A percentile compares a stretch with the other conserved stretches of the same genome.
Conservation (phyloP, 2,113 vertebrate genomes). For the Nothobranchius kuhntae region DNA sequence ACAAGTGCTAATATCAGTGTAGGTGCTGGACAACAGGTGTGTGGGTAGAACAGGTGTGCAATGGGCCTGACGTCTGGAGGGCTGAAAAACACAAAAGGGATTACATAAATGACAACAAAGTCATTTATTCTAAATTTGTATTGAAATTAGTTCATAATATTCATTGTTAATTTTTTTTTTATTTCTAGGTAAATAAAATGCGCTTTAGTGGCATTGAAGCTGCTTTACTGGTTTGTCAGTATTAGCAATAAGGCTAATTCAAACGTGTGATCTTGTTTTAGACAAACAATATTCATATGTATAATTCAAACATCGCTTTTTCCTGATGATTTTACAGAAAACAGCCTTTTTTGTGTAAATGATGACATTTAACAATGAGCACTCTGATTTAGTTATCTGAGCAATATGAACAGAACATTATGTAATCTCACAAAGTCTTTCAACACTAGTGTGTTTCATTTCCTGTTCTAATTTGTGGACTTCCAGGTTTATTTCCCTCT, state of each 20-base stretch:
- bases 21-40: too few relatives aligned
- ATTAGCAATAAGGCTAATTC: conserved; percentile 8
- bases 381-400: conserved; percentile 46
- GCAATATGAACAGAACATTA: conserved; percentile 49
- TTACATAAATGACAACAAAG: too few relatives aligned
- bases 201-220: conserved; percentile 30
- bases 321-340: too few relatives aligned
- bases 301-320: not conserved
- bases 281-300: conserved; percentile 5
- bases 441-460: conserved; percentile 26
- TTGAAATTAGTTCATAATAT: conserved; percentile 40
- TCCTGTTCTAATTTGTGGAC: conserved; percentile 24
- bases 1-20: too few relatives aligned
- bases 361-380: conserved; percentile 34
- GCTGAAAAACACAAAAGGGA: too few relatives aligned
- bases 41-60: too few relatives aligned
- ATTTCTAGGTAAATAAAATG: conserved; percentile 21
- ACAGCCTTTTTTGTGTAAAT: conserved; percentile 2
- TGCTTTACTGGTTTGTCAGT: conserved; percentile 1
- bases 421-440: not conserved
- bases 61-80: too few relatives aligned
- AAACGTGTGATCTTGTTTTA: conserved; percentile 12
- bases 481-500: conserved; percentile 12
- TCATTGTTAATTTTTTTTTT: conserved; percentile 9
- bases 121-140: conserved; percentile 50